Percentiles rank a stretch among this genome's conserved stretches.
Evolutionary conservation across 2,888 invertebrate genomes (phyloP).

Genomic region (Spodoptera exigua): DNA sequence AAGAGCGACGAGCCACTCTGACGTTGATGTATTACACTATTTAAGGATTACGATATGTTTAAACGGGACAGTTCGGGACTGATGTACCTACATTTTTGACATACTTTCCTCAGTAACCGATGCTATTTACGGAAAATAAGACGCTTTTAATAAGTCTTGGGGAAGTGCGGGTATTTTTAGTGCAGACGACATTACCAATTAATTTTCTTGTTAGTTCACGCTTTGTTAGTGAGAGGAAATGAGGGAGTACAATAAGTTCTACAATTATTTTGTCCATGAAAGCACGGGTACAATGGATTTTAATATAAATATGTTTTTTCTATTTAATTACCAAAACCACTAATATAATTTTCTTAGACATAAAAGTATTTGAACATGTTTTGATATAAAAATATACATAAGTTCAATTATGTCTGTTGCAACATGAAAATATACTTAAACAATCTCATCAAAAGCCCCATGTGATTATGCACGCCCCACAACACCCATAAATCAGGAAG

Average conservation of each 20-base stretch:
- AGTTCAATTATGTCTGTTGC: too few relatives aligned
- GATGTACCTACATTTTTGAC: conserved; percentile 38
- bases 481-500: conserved; percentile 46
- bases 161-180: conserved; percentile 20
- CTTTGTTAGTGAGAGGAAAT: conserved; percentile 23
- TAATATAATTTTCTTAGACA: too few relatives aligned
- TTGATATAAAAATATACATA: too few relatives aligned
- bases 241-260: too few relatives aligned
- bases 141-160: conserved; percentile 4
- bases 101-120: conserved; percentile 25
- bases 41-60: conserved; percentile 60
- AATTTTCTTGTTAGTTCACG: conserved; percentile 28
- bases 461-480: conserved; percentile 36
- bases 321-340: too few relatives aligned
- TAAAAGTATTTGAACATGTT: too few relatives aligned
- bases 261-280: too few relatives aligned
- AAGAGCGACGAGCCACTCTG: conserved; percentile 61
- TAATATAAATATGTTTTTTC: too few relatives aligned
- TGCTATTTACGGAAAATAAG: conserved; percentile 20
- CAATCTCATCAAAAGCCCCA: conserved; percentile 21
- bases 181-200: not conserved
- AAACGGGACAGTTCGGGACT: conserved; percentile 39
- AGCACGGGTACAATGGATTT: too few relatives aligned
- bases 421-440: conserved; percentile 1
- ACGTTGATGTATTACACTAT: conserved; percentile 76